These are phyloP conservation scores for Megamerina dolium DNA, from an alignment of 2,888 invertebrate species.

Conservation along the genomic window DNA sequence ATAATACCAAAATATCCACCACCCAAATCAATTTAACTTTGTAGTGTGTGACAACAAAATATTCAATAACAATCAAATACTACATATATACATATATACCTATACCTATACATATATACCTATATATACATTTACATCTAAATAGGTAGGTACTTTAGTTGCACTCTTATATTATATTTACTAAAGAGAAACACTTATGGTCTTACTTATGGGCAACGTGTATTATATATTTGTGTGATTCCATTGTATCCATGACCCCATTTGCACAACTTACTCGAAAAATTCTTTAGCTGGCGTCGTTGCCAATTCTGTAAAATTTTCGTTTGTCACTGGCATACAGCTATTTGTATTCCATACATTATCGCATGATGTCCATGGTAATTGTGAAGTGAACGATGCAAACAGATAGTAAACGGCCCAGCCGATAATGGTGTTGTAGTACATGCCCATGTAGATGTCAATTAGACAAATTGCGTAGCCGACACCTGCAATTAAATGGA, in stretches of 20 bases:
- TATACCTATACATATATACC: no score
- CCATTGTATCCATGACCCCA: no score
- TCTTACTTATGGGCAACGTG: no score
- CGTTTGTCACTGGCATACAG: conserved; percentile 63
- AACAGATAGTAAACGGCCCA: conserved; percentile 91
- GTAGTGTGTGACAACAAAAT: no score
- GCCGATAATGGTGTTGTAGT: conserved; percentile 94
- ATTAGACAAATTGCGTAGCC: conserved; percentile 95
- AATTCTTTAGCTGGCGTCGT: conserved; percentile 82
- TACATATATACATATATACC: no score
- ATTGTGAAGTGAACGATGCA: conserved; percentile 70
- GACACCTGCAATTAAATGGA: conserved; percentile 59
- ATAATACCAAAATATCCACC: no score
- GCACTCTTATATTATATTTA: no score
- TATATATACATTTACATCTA: no score
- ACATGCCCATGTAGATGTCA: conserved; percentile 93
- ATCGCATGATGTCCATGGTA: conserved; percentile 83
- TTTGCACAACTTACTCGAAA: conserved; percentile 79
- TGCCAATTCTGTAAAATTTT: conserved; percentile 53
- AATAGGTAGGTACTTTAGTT: no score
- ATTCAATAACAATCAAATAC: no score
- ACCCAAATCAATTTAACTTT: no score
- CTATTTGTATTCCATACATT: conserved; percentile 80
- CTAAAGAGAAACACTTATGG: no score
- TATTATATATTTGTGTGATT: neutral